Percentiles rank a stretch among this genome's conserved stretches.
Evolutionary conservation across 2,797 vertebrate species (phyloP).

Genomic region (Girardinus metallicus): DNA sequence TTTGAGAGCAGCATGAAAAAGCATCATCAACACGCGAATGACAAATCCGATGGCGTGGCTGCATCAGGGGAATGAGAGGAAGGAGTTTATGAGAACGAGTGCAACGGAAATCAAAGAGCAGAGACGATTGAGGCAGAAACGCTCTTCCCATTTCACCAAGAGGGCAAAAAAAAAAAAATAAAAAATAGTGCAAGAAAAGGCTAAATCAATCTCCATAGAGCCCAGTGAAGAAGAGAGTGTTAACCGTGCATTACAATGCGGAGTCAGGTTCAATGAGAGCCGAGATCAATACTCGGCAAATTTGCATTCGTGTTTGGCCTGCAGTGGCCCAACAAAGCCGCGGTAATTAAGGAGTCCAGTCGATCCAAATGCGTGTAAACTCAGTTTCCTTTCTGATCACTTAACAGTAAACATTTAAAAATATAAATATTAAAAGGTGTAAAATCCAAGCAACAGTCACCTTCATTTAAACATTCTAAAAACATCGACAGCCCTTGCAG

Average conservation of each 20-base stretch:
- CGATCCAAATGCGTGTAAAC: conserved; percentile 46
- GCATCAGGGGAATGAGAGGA: conserved; percentile 28
- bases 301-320: conserved; percentile 48
- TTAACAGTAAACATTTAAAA: not conserved
- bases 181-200: not conserved
- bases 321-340: conserved; percentile 66
- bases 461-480: not conserved
- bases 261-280: conserved; percentile 63
- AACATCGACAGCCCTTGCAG: not conserved
- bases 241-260: conserved; percentile 70
- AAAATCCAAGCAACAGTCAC: not conserved
- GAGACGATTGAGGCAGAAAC: conserved; percentile 62
- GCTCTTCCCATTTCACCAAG: conserved; percentile 38
- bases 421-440: not conserved
- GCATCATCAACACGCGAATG: conserved; percentile 7
- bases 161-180: conserved; percentile 7
- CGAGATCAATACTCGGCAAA: conserved; percentile 73
- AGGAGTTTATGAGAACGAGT: conserved; percentile 47
- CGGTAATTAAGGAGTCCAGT: conserved; percentile 77
- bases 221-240: conserved; percentile 63
- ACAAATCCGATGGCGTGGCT: conserved; percentile 10
- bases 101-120: conserved; percentile 46
- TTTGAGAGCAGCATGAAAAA: conserved; percentile 26
- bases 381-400: conserved; percentile 30
- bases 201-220: conserved; percentile 77